phyloP scores from a whole-genome alignment of 2,797 vertebrate genomes.

The Sparus aurata region DNA sequence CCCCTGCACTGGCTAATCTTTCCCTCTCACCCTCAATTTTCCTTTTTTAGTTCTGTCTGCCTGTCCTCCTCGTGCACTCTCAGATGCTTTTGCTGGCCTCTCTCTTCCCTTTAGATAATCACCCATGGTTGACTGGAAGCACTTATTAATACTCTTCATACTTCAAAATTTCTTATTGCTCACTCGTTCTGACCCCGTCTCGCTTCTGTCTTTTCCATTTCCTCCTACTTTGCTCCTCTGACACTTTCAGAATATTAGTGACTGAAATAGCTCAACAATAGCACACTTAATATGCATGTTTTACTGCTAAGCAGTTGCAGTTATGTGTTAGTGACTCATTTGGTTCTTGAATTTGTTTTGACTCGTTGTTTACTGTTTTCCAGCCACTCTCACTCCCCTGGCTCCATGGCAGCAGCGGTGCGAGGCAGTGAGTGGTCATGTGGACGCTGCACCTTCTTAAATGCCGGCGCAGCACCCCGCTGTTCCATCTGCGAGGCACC shows the following conservation, averaged over 20 bases:
- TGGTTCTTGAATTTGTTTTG: slow-evolving; percentile 33
- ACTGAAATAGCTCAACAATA: slow-evolving; percentile 9
- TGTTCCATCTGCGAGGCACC: slow-evolving; percentile 98
- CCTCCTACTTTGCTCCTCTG: neutral
- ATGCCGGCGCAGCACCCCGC: slow-evolving; percentile 91
- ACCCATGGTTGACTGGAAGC: slow-evolving; percentile 38
- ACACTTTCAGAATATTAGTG: slow-evolving; percentile 8
- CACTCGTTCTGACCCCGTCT: neutral
- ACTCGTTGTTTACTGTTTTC: slow-evolving; percentile 66
- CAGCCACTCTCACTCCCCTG: slow-evolving; percentile 93
- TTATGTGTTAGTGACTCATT: slow-evolving; percentile 13
- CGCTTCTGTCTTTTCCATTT: neutral
- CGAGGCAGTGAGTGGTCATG: slow-evolving; percentile 93
- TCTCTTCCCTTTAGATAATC: slow-evolving; percentile 47
- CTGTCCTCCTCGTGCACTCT: slow-evolving; percentile 37
- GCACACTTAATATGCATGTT: slow-evolving; percentile 8
- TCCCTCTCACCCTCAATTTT: slow-evolving; percentile 63
- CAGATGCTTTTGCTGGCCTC: slow-evolving; percentile 28
- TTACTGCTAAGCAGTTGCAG: slow-evolving; percentile 23
- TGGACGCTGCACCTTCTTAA: slow-evolving; percentile 97
- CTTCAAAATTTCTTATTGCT: slow-evolving; percentile 6
- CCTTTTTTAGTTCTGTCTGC: slow-evolving; percentile 58
- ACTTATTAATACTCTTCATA: slow-evolving; percentile 17
- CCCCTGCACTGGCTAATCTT: slow-evolving; percentile 72
- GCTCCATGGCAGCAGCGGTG: slow-evolving; percentile 93